Conservation (phyloP, 2,888 invertebrate species). For the Callyntrura guangdongensis region DNA sequence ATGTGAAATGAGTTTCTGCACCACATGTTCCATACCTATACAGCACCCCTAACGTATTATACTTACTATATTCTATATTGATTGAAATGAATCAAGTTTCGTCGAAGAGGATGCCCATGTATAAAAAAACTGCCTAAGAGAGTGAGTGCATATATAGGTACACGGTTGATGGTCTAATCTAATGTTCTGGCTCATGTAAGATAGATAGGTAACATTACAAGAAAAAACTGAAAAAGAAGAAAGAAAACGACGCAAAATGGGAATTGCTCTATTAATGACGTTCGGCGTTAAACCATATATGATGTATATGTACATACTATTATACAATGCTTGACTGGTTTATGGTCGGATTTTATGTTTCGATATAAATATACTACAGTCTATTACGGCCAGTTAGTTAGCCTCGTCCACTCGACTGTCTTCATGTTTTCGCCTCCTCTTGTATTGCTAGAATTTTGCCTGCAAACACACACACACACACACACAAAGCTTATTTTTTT, state of each 20-base stretch:
- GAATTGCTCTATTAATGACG: constrained; percentile 26
- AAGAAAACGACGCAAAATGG: constrained; percentile 24
- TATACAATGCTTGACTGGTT: too few relatives aligned
- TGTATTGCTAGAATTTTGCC: too few relatives aligned
- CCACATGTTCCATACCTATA: not conserved
- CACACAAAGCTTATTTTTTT: not conserved
- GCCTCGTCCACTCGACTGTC: not conserved
- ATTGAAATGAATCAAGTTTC: too few relatives aligned
- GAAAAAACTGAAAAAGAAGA: not conserved
- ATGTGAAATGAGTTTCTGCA: not conserved
- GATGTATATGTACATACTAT: too few relatives aligned
- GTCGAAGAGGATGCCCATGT: too few relatives aligned
- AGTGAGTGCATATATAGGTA: not conserved
- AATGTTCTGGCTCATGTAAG: constrained; percentile 34
- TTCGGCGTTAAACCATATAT: constrained; percentile 1
- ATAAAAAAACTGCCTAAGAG: too few relatives aligned
- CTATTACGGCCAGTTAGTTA: too few relatives aligned
- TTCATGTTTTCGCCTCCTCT: not conserved
- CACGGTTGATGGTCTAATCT: not conserved
- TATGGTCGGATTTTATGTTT: too few relatives aligned
- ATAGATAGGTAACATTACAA: not conserved
- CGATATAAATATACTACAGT: too few relatives aligned
- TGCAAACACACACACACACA: too few relatives aligned
- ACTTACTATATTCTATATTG: too few relatives aligned
- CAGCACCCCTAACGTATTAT: not conserved